Conservation (phyloP, 2,113 vertebrate genomes). For the Ptyas mucosa region DNA sequence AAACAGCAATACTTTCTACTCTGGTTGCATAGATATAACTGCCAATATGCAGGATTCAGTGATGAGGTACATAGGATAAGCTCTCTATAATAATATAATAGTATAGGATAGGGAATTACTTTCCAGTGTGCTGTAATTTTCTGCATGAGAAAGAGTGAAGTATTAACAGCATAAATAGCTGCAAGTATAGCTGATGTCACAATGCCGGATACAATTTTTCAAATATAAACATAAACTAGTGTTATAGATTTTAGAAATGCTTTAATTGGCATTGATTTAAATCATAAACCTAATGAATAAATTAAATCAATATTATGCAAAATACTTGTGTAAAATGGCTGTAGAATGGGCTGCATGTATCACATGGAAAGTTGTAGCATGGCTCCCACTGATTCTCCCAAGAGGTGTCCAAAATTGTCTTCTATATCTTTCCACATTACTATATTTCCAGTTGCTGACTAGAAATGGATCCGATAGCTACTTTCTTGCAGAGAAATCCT, state of each 20-base stretch:
- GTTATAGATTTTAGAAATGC: background rate
- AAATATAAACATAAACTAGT: background rate
- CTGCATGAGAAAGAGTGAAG: background rate
- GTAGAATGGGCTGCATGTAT: background rate
- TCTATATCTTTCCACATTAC: background rate
- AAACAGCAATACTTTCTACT: background rate
- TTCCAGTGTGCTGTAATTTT: background rate
- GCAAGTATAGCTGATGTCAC: too few relatives aligned
- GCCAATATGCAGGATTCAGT: background rate
- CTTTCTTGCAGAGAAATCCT: background rate
- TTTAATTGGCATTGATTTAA: background rate
- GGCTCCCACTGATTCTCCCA: background rate
- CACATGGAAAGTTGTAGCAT: background rate
- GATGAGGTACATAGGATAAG: background rate
- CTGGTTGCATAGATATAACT: background rate
- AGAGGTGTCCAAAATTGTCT: background rate
- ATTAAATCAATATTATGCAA: background rate
- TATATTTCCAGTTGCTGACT: background rate
- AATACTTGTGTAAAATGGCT: background rate
- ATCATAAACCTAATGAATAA: background rate
- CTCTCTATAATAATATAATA: background rate
- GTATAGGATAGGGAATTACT: background rate
- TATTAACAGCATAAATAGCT: background rate
- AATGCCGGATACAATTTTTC: background rate
- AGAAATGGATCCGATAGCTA: background rate